Percentiles rank a stretch among this genome's conserved stretches.
phyloP scores from a whole-genome alignment of 1,140 invertebrate genomes.

The Pygmarrhopalites habei region DNA sequence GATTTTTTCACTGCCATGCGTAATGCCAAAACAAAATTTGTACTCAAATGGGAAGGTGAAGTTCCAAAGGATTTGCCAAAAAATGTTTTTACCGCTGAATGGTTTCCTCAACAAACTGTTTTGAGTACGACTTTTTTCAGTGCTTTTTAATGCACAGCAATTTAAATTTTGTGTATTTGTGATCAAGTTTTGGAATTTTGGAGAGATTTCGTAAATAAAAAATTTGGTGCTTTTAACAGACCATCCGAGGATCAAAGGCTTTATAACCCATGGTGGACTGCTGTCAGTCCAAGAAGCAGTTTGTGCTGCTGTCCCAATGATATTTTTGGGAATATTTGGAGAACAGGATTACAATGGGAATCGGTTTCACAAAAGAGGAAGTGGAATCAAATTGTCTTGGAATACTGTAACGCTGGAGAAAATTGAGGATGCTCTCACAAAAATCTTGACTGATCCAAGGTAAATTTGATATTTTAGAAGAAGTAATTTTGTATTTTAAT shows the following conservation, averaged over 20 bases:
- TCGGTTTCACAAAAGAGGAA: background rate
- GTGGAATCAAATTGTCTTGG: constrained; percentile 11
- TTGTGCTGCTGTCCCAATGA: constrained; percentile 20
- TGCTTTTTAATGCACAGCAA: too few relatives aligned
- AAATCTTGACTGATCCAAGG: constrained; percentile 6
- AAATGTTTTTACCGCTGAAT: constrained; percentile 34
- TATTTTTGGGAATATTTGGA: constrained; percentile 23
- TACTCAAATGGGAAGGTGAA: constrained; percentile 37
- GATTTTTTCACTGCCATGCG: constrained; percentile 25
- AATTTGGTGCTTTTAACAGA: constrained; percentile 2
- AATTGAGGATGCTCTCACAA: background rate
- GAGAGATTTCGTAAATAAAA: constrained; percentile 2
- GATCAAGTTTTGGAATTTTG: background rate
- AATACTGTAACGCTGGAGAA: background rate
- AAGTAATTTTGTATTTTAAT: too few relatives aligned
- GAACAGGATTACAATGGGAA: constrained; percentile 34
- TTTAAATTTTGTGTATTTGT: too few relatives aligned
- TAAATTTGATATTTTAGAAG: too few relatives aligned
- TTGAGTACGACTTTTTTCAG: constrained; percentile 36
- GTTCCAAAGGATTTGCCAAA: constrained; percentile 20
- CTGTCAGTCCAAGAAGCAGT: constrained; percentile 26
- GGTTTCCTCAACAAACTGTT: constrained; percentile 38
- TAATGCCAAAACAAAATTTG: constrained; percentile 13
- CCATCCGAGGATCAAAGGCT: constrained; percentile 31
- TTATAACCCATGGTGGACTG: constrained; percentile 32